These are phyloP conservation scores for Augochlorella aurata DNA, from an alignment of 2,888 invertebrate genomes.

Conservation along the genomic window DNA sequence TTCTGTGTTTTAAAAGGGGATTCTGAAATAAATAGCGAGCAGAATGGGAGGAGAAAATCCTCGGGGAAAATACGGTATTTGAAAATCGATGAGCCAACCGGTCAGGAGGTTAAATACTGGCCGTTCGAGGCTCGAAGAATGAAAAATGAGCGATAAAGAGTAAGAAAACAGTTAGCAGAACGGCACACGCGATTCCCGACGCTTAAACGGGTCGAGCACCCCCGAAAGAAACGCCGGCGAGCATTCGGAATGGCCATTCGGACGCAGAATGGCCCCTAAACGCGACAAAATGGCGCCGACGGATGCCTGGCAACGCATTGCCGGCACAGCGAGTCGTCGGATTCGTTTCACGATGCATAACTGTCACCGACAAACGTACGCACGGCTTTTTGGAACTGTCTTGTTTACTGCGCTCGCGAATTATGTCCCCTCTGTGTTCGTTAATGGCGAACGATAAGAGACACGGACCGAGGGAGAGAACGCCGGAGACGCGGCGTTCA, in stretches of 20 bases:
- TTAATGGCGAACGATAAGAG: conserved; percentile 19
- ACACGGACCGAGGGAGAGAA: not conserved
- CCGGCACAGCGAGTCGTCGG: conserved; percentile 5
- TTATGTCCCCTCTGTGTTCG: conserved; percentile 15
- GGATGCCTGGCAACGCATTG: conserved; percentile 13
- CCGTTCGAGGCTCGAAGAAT: not conserved
- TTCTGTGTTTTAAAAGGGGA: too few species aligned
- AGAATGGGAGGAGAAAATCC: not conserved
- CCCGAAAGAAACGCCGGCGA: not conserved
- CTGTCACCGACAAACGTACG: conserved; percentile 49
- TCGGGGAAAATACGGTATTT: not conserved
- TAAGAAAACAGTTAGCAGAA: conserved; percentile 1
- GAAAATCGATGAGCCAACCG: not conserved
- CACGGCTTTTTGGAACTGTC: conserved; percentile 43
- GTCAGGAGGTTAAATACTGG: not conserved
- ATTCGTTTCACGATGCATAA: conserved; percentile 38
- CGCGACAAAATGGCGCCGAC: conserved; percentile 19
- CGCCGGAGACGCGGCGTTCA: not conserved
- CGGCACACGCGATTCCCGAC: not conserved
- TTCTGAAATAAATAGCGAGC: not conserved
- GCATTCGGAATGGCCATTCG: not conserved
- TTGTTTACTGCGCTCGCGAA: conserved; percentile 29
- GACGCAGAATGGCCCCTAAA: conserved; percentile 11
- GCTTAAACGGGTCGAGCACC: not conserved
- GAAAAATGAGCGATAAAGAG: conserved; percentile 10